Conservation (phyloP, 92 coral and sea anemone genomes). For the Phenganax marumi region DNA sequence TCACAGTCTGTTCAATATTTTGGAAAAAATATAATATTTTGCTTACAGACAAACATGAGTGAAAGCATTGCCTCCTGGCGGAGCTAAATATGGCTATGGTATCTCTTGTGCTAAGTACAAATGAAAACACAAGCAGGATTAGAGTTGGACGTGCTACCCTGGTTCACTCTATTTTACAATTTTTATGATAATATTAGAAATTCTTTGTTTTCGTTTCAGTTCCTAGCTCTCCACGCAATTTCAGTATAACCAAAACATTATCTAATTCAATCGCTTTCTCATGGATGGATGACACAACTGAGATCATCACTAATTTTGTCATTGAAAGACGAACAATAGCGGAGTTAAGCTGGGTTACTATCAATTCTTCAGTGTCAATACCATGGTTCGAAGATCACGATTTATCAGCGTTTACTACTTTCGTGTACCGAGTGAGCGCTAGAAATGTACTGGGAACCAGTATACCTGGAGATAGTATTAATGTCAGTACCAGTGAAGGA, state of each 20-base stretch:
- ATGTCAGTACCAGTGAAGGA: constrained; percentile 65
- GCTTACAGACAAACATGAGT: no score
- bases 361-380: constrained; percentile 48
- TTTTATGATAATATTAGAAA: not conserved
- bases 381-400: constrained; percentile 49
- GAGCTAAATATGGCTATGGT: no score
- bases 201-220: constrained; percentile 46
- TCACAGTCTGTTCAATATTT: no score
- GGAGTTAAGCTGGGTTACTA: constrained; percentile 54
- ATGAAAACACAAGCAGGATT: no score
- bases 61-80: no score
- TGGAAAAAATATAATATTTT: no score
- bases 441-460: constrained; percentile 84
- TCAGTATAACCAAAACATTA: constrained; percentile 51
- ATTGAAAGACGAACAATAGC: constrained; percentile 60
- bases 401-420: constrained; percentile 61
- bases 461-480: constrained; percentile 54
- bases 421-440: constrained; percentile 68
- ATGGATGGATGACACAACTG: constrained; percentile 62
- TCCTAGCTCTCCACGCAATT: constrained; percentile 61
- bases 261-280: constrained; percentile 64
- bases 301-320: constrained; percentile 65
- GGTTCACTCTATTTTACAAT: no score
- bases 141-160: no score
- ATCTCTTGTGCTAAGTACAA: no score